Base-by-base conservation (phyloP, 2,888 invertebrate genomes). In the Teleogryllus oceanicus region DNA sequence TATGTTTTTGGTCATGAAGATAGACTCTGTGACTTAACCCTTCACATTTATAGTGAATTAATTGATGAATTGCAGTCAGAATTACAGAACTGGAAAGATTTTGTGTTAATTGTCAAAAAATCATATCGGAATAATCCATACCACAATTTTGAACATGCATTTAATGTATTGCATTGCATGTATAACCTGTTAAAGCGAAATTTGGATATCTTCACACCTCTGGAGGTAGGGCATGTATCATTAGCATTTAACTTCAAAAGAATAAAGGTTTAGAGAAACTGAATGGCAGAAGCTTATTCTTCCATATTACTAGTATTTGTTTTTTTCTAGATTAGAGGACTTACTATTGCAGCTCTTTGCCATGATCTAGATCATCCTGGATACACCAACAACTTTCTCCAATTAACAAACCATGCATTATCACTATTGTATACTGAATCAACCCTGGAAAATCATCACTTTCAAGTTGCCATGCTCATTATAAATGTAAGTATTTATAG, bases 361-460 rank as follows among this genome's bases (percentile, higher is more conserved):
- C 92, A 92, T 84, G 92, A 92, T 85, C 83, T 91, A 77, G 92
- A 92, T 86, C 92, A 92, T 84, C 89, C 89, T 0, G 92, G 92
- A 1, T 88, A 86, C 84, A 92, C 91, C 82, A 92, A 92, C 85
- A 91, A 90, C 85, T 92, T 89, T 85, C 86, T 92, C 8, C 85
- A 88, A 80, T 85, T 90, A 13, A 87, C 88, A 82, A 89, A 89
- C 82, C 89, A 91, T 80, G 88, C 89, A 0, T 86, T 92, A 16
- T 86, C 90, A 0, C 85, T 86, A 79, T 88, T 92, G 85, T 92
- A 92, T 86, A 87, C 87, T 78, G 87, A 88, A 16, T 91, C 92
- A 1, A 88, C 89, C 82, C 86, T 91, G 79, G 92, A 92, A 85
- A 88, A 91, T 84, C 91, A 92, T 83, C 92, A 92, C 83, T 90